Evolutionary conservation across 2,797 vertebrate genomes (phyloP).

Genomic region (Eulemur mongoz): DNA sequence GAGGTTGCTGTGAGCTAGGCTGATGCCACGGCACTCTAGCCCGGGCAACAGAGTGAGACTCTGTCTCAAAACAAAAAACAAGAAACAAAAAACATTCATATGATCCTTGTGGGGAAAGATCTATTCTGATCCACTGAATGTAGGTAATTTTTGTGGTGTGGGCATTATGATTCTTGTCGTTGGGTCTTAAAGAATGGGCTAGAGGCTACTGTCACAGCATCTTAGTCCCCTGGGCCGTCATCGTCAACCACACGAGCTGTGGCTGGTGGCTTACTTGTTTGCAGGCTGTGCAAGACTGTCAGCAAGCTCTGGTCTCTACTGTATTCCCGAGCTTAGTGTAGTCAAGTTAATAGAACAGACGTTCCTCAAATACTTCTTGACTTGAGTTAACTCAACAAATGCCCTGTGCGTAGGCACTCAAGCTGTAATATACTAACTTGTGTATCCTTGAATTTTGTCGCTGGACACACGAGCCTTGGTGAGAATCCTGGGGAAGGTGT

Average conservation of each 20-base stretch:
- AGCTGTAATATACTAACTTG: neutral
- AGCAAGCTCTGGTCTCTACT: neutral
- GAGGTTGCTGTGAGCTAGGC: too few relatives aligned
- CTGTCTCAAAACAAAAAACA: too few relatives aligned
- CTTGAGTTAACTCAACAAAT: too few relatives aligned
- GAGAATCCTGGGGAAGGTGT: neutral
- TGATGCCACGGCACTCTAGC: too few relatives aligned
- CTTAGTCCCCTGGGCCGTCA: neutral
- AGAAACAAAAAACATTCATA: too few relatives aligned
- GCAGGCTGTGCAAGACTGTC: neutral
- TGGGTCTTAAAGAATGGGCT: neutral
- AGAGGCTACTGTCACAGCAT: neutral
- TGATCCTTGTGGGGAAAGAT: neutral
- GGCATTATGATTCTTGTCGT: neutral
- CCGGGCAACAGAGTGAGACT: too few relatives aligned
- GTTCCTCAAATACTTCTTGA: neutral
- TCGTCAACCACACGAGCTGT: fast-evolving
- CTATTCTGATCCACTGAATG: neutral
- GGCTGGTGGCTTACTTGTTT: neutral
- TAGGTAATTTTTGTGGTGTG: neutral
- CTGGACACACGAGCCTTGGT: neutral
- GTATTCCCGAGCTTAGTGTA: fast-evolving
- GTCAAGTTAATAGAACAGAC: neutral
- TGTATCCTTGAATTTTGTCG: neutral
- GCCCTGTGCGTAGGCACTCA: fast-evolving